Conservation (phyloP, 2,888 invertebrate genomes). For the Erebia palarica region DNA sequence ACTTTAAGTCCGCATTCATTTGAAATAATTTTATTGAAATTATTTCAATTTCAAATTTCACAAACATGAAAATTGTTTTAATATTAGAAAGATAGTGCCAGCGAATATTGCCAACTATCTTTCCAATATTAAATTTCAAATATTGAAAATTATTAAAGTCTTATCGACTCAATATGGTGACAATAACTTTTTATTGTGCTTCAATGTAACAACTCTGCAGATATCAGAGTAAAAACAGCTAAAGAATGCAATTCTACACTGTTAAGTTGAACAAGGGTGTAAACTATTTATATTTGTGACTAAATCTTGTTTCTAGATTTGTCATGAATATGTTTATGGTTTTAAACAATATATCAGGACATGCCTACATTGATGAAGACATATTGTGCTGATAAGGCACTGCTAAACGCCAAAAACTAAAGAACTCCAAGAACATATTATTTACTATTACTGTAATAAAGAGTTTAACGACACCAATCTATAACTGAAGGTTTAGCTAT, state of each 20-base stretch:
- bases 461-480: neutral
- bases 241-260: neutral
- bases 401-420: no score
- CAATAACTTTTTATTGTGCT: neutral
- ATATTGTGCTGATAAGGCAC: no score
- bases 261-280: neutral
- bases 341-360: no score
- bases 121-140: neutral
- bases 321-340: neutral
- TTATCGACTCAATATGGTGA: neutral
- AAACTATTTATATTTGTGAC: neutral
- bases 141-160: constrained; percentile 7
- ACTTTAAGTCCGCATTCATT: neutral
- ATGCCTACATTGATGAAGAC: neutral
- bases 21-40: neutral
- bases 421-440: no score
- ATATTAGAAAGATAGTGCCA: neutral
- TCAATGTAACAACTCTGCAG: neutral
- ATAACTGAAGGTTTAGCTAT: neutral
- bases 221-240: neutral
- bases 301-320: neutral
- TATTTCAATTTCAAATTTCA: neutral
- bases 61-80: neutral
- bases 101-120: no score
- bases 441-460: neutral